Conservation (phyloP, 2,113 vertebrate species). For the Semicossyphus pulcher region DNA sequence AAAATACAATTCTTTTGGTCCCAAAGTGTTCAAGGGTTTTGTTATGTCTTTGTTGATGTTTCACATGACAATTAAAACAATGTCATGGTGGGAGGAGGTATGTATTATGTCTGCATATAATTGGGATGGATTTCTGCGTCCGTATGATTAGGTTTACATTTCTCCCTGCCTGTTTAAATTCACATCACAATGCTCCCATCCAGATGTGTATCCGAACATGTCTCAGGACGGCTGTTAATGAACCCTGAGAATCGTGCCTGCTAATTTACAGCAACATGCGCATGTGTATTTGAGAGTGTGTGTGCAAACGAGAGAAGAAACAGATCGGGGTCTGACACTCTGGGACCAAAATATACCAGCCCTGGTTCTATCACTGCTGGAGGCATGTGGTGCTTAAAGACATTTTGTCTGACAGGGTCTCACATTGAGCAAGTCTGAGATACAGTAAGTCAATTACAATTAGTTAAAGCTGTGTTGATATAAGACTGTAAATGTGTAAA, state of each 20-base stretch:
- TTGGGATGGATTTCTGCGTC: neutral
- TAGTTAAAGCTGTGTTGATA: too few species aligned
- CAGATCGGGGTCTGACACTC: neutral
- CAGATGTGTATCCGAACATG: neutral
- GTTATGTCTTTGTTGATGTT: constrained; percentile 15
- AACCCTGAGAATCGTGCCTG: neutral
- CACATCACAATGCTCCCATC: neutral
- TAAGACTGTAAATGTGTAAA: too few species aligned
- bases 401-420: constrained; percentile 17
- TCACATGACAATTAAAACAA: constrained; percentile 2
- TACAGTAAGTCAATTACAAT: neutral
- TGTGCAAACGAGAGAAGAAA: neutral
- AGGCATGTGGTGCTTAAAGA: constrained; percentile 15
- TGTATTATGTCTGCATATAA: neutral
- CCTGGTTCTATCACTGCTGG: neutral
- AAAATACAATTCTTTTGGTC: constrained; percentile 24
- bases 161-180: neutral
- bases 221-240: neutral
- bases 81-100: neutral
- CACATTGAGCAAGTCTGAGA: constrained; percentile 8
- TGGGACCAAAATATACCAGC: constrained; percentile 30
- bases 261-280: neutral
- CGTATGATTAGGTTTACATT: neutral
- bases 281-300: neutral
- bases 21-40: constrained; percentile 9